Conservation (phyloP, 2,888 invertebrate genomes). For the Hypsopygia costalis region DNA sequence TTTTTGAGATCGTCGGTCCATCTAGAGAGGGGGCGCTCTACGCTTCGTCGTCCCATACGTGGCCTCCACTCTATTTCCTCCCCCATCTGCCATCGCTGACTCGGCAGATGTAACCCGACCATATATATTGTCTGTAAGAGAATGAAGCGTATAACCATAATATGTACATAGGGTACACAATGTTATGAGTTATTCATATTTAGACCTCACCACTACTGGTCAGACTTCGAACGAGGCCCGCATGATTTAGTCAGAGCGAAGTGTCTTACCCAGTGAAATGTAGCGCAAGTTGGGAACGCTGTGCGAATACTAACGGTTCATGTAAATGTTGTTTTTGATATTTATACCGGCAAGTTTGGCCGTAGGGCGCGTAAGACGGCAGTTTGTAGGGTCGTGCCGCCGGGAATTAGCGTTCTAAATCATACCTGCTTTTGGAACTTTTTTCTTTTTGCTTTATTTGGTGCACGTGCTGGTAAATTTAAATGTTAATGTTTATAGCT, state of each 20-base stretch:
- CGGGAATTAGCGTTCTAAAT: conserved; percentile 38
- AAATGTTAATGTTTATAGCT: not conserved
- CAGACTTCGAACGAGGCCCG: conserved; percentile 15
- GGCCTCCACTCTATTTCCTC: too few relatives aligned
- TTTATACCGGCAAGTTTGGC: conserved; percentile 43
- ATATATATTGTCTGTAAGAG: too few relatives aligned
- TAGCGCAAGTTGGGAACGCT: conserved; percentile 48
- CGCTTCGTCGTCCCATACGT: too few relatives aligned
- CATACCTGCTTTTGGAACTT: conserved; percentile 27
- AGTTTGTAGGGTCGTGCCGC: conserved; percentile 28
- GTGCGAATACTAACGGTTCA: conserved; percentile 50
- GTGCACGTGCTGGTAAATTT: conserved; percentile 1
- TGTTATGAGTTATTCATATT: too few relatives aligned
- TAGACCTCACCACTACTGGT: conserved; percentile 7
- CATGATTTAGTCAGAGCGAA: conserved; percentile 56
- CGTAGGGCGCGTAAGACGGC: conserved; percentile 28
- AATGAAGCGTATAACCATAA: too few relatives aligned
- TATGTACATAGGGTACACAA: too few relatives aligned
- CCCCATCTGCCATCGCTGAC: too few relatives aligned
- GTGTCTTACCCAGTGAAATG: conserved; percentile 58
- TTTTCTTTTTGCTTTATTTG: conserved; percentile 9
- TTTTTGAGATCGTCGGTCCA: too few relatives aligned
- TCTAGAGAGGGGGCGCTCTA: too few relatives aligned
- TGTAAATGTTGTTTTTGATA: conserved; percentile 59
- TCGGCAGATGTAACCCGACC: too few relatives aligned